Percentiles rank a stretch among this genome's conserved stretches.
Evolutionary conservation across 2,113 vertebrate species (phyloP).

Genomic region (Myiozetetes cayanensis): DNA sequence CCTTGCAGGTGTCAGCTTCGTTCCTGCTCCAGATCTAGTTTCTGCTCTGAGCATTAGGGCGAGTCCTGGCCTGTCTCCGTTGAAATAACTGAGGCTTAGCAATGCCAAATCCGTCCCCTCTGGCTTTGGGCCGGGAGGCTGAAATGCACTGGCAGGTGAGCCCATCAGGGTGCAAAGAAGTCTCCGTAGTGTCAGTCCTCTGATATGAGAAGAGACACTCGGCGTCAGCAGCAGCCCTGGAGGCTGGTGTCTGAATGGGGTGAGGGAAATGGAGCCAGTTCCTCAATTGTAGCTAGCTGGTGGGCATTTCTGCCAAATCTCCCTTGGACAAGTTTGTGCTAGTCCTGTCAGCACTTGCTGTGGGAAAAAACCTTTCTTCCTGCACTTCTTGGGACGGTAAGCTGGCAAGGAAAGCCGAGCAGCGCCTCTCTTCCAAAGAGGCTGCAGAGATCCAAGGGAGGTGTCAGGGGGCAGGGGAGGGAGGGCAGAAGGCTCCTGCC

Average conservation of each 20-base stretch:
- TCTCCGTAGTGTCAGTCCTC: not conserved
- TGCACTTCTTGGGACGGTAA: not conserved
- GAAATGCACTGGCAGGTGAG: not conserved
- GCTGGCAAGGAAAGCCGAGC: not conserved
- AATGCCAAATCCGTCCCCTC: not conserved
- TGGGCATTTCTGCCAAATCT: constrained; percentile 41
- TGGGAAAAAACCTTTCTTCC: constrained; percentile 34
- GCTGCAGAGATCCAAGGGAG: not conserved
- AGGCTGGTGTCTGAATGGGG: not conserved
- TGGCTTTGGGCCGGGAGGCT: not conserved
- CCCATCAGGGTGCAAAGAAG: not conserved
- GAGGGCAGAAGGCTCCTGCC: not conserved
- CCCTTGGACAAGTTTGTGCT: not conserved
- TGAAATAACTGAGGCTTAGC: constrained; percentile 3
- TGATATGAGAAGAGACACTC: rapidly evolving
- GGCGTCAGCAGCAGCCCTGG: not conserved
- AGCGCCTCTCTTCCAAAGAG: not conserved
- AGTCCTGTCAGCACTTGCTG: constrained; percentile 10
- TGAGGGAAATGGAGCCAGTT: not conserved
- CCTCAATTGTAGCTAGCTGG: not conserved
- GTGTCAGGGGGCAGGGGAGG: not conserved
- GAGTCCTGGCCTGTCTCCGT: not conserved
- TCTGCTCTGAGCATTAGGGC: not conserved
- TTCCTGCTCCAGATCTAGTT: not conserved
- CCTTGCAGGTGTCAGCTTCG: not conserved